A percentile compares a stretch with the other conserved stretches of the same genome.
Conservation (phyloP, 2,113 vertebrate genomes). For the Eulacestoma nigropectus region DNA sequence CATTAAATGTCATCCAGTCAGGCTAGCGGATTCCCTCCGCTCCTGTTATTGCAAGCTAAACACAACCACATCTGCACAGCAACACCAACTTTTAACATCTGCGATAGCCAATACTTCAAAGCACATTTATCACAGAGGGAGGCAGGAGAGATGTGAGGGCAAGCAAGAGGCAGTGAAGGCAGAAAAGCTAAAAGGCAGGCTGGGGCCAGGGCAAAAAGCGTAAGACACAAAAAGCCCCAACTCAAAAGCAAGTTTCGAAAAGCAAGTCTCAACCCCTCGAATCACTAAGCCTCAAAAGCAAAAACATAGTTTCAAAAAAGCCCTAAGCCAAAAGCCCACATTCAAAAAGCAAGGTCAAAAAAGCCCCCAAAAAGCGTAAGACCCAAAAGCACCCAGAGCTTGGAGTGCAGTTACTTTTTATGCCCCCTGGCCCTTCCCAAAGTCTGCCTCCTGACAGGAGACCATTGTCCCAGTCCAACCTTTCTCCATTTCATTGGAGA, state of each 20-base stretch:
- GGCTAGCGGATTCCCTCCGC: not conserved
- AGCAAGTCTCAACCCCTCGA: not conserved
- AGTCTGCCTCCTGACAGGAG: too few relatives aligned
- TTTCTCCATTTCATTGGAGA: too few relatives aligned
- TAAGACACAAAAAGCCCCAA: not conserved
- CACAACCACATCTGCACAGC: not conserved
- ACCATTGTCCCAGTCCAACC: too few relatives aligned
- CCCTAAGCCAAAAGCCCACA: not conserved
- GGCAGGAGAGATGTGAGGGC: not conserved
- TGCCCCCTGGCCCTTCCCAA: too few relatives aligned
- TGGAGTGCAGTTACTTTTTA: not conserved
- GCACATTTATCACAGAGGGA: not conserved
- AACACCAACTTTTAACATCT: not conserved
- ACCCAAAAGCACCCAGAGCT: not conserved
- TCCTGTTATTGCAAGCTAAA: not conserved
- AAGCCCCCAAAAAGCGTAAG: not conserved
- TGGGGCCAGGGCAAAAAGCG: not conserved
- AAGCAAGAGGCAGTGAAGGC: not conserved
- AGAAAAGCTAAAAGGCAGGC: not conserved
- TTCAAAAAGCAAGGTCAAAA: not conserved
- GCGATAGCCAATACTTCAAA: not conserved
- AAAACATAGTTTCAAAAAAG: not conserved
- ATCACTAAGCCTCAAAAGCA: not conserved
- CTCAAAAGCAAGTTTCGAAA: not conserved
- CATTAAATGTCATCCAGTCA: not conserved